Evolutionary conservation across 2,888 invertebrate genomes (phyloP), one percentile per base, ranked within the genome.

Genomic region (Aelia acuminata): DNA sequence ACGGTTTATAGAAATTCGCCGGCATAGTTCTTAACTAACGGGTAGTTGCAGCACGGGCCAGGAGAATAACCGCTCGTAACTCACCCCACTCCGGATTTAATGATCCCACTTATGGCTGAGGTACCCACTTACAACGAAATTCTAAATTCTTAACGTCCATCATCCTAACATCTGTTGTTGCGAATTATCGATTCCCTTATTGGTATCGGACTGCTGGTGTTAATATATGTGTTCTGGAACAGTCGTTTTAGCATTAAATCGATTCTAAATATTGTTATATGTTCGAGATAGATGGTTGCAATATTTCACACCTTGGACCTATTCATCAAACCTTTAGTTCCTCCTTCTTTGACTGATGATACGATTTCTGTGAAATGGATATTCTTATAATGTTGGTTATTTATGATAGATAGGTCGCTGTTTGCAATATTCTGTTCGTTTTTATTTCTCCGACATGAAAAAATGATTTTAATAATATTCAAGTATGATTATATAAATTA

Each of bases 21-120:
- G 43, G 80, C 43, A 80, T 80, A 80, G 80, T 80, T 43, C 3
- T 11, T 57, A 47, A 47, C 80, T 80, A 80, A 80, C 80, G 80
- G 80, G 80, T 75, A 80, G 43, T 43, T 80, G 43, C 43, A 39
- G 80, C 80, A 80, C 80, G 80, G 80, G 80, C 80, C 43, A 43
- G 43, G 80, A 80, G 80, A 80, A 80, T 80, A 80, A 22, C 80
- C 80, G 80, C 43, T 80, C 80, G 80, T 80, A 80, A 80, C 80
- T 80, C 80, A 80, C 43, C 43, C n/a, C 43, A 13, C 80, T 80
- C 75, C 31, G 43, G 43, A 22, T 80, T 80, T 80, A 75, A 80
- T 80, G 80, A 80, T 80, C 43, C 80, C 80, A 80, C 80, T 80
- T 80, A 43, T n/a, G 80, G 80, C 80, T 47, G 80, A 43, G 80